Base-by-base conservation (phyloP, 2,113 vertebrate species). In the Daboia siamensis region DNA sequence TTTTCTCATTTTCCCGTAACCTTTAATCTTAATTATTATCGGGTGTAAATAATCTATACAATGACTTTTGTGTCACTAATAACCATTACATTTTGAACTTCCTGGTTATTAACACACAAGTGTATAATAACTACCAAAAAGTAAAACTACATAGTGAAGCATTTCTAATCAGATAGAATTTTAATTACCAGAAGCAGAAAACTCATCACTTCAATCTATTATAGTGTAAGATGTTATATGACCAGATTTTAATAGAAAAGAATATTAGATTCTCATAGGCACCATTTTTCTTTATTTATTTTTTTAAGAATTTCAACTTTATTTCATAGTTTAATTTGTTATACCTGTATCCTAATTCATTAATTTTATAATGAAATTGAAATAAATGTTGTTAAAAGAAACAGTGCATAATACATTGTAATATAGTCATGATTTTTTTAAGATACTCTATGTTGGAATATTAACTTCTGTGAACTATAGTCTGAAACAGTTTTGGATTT, bases 131-230 rank as follows among this genome's bases (percentile, higher is more conserved):
- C 95, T 93, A 97, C 95, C 95, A 96, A 95, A 97, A 97, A 97
- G 48, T 97, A 96, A 96, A 97, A 96, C 95, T 96, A 97, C 96
- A 96, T 95, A 96, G 95, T 94, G 96, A 94, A 97, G 92, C 95
- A 97, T 96, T 95, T 94, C 93, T 95, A 97, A 98, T 93, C 96
- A 94, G 92, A 94, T 85, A 95, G 94, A 94, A 97, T 97, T 95
- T 97, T 98, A 98, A 98, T 98, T 97, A 97, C 97, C 95, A 96
- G 91, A 91, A 97, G 94, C 93, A 93, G 94, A 96, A 95, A 97
- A 96, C 93, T 96, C 96, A 97, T 96, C 92, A 91, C 96, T 96
- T 96, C 91, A 96, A 87, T n/a, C 94, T 93, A 94, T 95, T 95
- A 95, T 85, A 86, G 96, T 93, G 56, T 89, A 96, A 94, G 95